Base-by-base conservation (phyloP, 2,888 invertebrate species). In the Listrodromus nycthemerus region DNA sequence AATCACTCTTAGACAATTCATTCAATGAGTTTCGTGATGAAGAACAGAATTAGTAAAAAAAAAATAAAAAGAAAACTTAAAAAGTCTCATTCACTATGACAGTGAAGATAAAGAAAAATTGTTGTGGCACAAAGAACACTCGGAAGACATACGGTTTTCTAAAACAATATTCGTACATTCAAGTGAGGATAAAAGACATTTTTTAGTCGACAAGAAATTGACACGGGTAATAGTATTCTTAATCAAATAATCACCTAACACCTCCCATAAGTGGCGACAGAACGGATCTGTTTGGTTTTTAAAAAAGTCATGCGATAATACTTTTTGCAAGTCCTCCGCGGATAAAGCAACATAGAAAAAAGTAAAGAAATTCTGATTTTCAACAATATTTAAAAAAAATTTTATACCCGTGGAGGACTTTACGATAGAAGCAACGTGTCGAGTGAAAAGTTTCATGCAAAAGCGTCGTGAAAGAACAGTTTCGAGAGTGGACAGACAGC, bases 201-300 rank as follows among this genome's bases (percentile, higher is more conserved):
- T 63, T 48, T 24, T 45, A 45, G 48, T 63, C 63, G n/a, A 63
- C 61, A 21, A 63, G n/a, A 33, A 55, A 52, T 58, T 41, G 19
- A 41, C 66, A 75, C 37, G n/a, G 5, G 19, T 41, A 69, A 37
- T 50, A 74, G 67, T 74, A 69, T 69, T 19, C 48, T 81, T 67
- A 66, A 27, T 82, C 88, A 89, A 52, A 80, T 67, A 66, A 27
- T 82, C 88, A 89, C 87, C 87, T 84, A 87, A 89, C 89, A 89
- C 89, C 89, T 89, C 89, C 89, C 89, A 87, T 81, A 85, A 86
- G 71, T 83, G 75, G 82, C 77, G 83, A 74, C 61, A 83, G 85
- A 79, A 76, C 66, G 66, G 50, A 66, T 70, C 55, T 63, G 41
- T 52, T 41, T 76, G 24, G 41, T 21, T 55, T 61, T 65, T 50